Conservation (phyloP, 2,797 vertebrate species). For the Halcyon badia region DNA sequence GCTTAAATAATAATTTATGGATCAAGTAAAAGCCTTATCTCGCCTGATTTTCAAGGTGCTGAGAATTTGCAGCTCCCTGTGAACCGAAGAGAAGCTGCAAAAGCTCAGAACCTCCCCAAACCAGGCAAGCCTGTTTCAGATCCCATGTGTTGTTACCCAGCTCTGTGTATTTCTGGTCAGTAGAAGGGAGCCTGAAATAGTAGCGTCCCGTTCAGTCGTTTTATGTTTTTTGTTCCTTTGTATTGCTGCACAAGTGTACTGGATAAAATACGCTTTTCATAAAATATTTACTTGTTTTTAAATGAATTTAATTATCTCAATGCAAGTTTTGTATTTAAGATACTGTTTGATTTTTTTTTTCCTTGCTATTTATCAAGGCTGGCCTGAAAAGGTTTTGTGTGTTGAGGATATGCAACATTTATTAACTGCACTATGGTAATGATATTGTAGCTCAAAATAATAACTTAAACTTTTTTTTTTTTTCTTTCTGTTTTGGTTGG, state of each 20-base stretch:
- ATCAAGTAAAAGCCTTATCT: slow-evolving; percentile 64
- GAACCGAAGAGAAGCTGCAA: not conserved
- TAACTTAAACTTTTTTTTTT: slow-evolving; percentile 73
- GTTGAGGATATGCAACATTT: slow-evolving; percentile 79
- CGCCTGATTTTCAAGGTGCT: slow-evolving; percentile 27
- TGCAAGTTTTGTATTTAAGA: slow-evolving; percentile 84
- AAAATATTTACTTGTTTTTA: slow-evolving; percentile 82
- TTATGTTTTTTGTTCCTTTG: slow-evolving; percentile 55
- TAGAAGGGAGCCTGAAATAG: slow-evolving; percentile 47
- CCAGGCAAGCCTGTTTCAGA: not conserved
- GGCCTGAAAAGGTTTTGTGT: slow-evolving; percentile 77
- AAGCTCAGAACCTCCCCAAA: not conserved
- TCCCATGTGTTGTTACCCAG: slow-evolving; percentile 31
- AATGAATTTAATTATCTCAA: slow-evolving; percentile 82
- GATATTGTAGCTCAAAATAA: slow-evolving; percentile 78
- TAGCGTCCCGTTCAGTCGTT: slow-evolving; percentile 35
- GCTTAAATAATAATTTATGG: slow-evolving; percentile 30
- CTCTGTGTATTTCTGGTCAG: slow-evolving; percentile 64
- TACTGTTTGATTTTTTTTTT: slow-evolving; percentile 74
- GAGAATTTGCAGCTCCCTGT: not conserved
- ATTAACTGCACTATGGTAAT: slow-evolving; percentile 81
- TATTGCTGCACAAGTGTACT: slow-evolving; percentile 74
- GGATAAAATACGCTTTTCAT: slow-evolving; percentile 77
- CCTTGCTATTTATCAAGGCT: slow-evolving; percentile 82
- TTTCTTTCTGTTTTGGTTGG: not conserved